Evolutionary conservation across 2,888 invertebrate species (phyloP), one percentile per base, ranked within the genome.

Genomic region (Adelognathus sp.): DNA sequence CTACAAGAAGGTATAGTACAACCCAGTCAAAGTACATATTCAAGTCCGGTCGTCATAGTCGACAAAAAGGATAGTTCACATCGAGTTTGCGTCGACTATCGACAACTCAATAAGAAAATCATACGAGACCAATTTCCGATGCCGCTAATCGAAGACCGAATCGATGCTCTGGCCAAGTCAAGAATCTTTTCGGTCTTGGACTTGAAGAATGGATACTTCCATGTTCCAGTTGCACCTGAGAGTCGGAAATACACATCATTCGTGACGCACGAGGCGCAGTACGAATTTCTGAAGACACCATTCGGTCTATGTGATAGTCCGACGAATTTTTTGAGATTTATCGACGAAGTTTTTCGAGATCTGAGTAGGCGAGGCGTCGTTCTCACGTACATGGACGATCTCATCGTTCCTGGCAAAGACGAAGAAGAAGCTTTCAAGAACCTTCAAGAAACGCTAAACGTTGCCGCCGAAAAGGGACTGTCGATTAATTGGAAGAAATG

Each of bases 101-200:
- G 84, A n/a, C 56, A 54, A n/a, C 21, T 85, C 1, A 86, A 85
- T 52, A 63, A 63, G 16, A 76, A 73, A n/a, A 83, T 82, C 4
- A 44, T 79, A 0, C 79, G 80, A 16, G 85, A 84, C 58, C 60
- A 70, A 5, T 83, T 81, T 36, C 84, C 86, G 0, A 72, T 84
- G 67, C 85, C 84, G 0, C 50, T 83, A 29, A 83, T 86, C n/a
- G 83, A 85, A 14, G 84, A 85, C 21, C 58, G 66, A n/a, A 64
- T 85, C 1, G 83, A 84, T 54, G 63, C 74, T 21, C 60, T 85
- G 3, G 66, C 66, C 18, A 50, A 36, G 2, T 78, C 79, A 1
- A 56, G 58, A 44, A 54, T 81, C 1, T 83, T 82, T 64, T 78
- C 73, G 4, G 73, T 77, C 2, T 16, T 85, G 1, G 83, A 85